Base-by-base conservation (phyloP, 2,797 vertebrate species). In the Enteromius unitaeniatus region DNA sequence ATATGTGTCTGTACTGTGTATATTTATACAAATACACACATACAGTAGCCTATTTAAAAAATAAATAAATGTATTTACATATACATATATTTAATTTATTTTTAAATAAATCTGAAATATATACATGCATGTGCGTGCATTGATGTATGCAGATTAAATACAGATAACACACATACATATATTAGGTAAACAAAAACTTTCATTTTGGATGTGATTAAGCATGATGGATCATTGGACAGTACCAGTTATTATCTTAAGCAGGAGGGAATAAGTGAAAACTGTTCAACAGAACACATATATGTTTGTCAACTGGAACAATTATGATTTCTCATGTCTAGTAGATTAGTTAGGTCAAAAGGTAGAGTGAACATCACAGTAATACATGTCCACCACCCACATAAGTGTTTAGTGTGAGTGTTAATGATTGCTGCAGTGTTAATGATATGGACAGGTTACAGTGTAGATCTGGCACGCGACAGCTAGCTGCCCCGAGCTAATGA, bases 401-500 rank as follows among this genome's bases (percentile, higher is more conserved):
- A 70, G 81, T 42, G 31, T 64, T 64, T 15, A 75, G 72, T 68
- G 68, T 79, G 69, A 19, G 40, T 53, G 42, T 67, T 77, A 84
- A 85, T 80, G 47, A 84, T 40, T 67, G 69, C 23, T 79, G 69
- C 23, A 58, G 23, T 74, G 60, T 74, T 68, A 81, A 78, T 64
- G 37, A 69, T 49, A 64, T 17, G 53, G 15, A 81, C 62, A 60
- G 28, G 64, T 85, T 51, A 77, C 72, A 80, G 68, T 79, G 58
- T 45, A 67, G 70, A 79, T 40, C n/a, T 10, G 19, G 37, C 72
- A 80, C 45, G 62, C 42, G 28, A 40, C 85, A 72, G 65, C 65
- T 78, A 73, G 13, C 75, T 78, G 23, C 67, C n/a, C 40, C 11
- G 42, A 78, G 67, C 75, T 81, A 72, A 86, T 81, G 73, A 78